These are phyloP conservation scores for Tragelaphus buxtoni DNA, from an alignment of 2,113 vertebrate species.

Conservation along the genomic window DNA sequence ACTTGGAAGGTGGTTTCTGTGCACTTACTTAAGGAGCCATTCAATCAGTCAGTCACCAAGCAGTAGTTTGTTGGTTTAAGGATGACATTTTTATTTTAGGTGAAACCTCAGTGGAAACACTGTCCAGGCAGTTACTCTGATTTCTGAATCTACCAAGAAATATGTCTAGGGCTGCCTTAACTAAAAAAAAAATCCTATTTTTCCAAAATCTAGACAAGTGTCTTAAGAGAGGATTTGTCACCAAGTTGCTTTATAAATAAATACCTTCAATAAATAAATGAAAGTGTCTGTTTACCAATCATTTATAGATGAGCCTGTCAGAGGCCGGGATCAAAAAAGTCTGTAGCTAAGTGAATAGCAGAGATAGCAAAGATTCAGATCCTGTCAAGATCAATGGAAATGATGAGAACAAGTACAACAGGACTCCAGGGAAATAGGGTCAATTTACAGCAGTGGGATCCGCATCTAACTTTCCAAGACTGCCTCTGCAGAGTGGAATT, in stretches of 20 bases:
- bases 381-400: constrained; percentile 28
- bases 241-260: not conserved
- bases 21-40: not conserved
- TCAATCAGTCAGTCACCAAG: not conserved
- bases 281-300: constrained; percentile 30
- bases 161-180: not conserved
- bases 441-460: not conserved
- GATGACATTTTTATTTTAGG: not conserved
- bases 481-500: not conserved
- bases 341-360: not conserved
- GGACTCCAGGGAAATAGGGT: not conserved
- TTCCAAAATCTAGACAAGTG: not conserved
- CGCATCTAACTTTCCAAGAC: not conserved
- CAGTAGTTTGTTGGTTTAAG: not conserved
- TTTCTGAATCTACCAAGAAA: not conserved
- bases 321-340: not conserved
- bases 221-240: not conserved
- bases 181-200: not conserved
- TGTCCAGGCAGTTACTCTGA: not conserved
- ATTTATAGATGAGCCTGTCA: constrained; percentile 23
- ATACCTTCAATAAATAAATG: not conserved
- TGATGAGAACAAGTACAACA: not conserved
- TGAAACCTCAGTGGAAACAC: not conserved
- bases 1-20: not conserved
- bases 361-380: not conserved